Conservation (phyloP, 2,888 invertebrate species). For the Drosophila infuscata region DNA sequence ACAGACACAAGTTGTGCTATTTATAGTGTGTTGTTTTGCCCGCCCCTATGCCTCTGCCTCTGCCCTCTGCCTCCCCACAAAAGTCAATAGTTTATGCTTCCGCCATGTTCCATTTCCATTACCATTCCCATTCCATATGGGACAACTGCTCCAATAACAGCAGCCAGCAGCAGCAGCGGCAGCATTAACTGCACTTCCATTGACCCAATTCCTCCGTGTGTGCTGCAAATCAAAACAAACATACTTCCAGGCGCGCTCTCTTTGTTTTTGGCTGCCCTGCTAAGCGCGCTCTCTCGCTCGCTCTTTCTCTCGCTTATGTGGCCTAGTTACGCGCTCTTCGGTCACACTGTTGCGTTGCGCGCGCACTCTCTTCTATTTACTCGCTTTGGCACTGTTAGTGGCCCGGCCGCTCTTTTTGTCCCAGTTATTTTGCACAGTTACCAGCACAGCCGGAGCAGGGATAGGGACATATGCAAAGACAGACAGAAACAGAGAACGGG, state of each 20-base stretch:
- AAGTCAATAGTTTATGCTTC: slow-evolving; percentile 73
- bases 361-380: slow-evolving; percentile 28
- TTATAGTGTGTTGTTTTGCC: slow-evolving; percentile 48
- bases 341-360: slow-evolving; percentile 30
- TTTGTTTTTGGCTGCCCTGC: slow-evolving; percentile 8
- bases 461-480: slow-evolving; percentile 5
- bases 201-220: slow-evolving; percentile 60
- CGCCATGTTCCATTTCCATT: slow-evolving; percentile 35
- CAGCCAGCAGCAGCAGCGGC: slow-evolving; percentile 18
- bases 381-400: slow-evolving; percentile 58
- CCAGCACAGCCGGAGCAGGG: slow-evolving; percentile 54
- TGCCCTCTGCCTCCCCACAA: slow-evolving; percentile 10
- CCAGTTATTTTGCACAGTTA: slow-evolving; percentile 59
- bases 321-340: slow-evolving; percentile 11
- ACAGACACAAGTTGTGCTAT: slow-evolving; percentile 53
- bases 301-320: background rate
- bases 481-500: slow-evolving; percentile 26
- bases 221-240: slow-evolving; percentile 67
- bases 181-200: slow-evolving; percentile 63
- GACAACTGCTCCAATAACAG: slow-evolving; percentile 21
- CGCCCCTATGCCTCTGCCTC: slow-evolving; percentile 3
- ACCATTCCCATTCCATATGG: slow-evolving; percentile 15
- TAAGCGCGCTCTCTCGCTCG: slow-evolving; percentile 24
- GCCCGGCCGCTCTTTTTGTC: slow-evolving; percentile 63
- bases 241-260: slow-evolving; percentile 46